Base-by-base conservation (phyloP, 2,113 vertebrate genomes). In the Rutilus rutilus region DNA sequence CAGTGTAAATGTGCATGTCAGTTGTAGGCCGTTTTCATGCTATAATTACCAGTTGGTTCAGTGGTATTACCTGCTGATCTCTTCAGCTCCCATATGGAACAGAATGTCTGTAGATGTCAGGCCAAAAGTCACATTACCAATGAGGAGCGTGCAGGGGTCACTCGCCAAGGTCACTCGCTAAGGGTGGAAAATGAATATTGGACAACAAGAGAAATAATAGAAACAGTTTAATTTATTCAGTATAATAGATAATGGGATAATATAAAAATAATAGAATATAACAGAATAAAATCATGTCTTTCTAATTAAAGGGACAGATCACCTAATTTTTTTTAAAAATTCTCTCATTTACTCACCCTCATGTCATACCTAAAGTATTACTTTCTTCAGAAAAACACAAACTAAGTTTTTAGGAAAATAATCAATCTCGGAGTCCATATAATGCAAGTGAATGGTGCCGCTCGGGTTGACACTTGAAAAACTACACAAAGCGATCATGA, bases 61-160 rank as follows among this genome's bases (percentile, higher is more conserved):
- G 7, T 59, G 19, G 27, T 39, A 27, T 89, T 89, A 98, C 98
- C 96, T 95, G 93, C 96, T 97, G 91, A 99, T 98, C 93, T 98
- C 97, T 90, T 99, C 98, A 0, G 96, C 94, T 0, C 97, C 95
- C 95, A 99, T 96, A 93, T 98, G 96, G 88, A 99, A 94, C 3
- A 99, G 91, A 15, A 99, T 93, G 79, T 99, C 98, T 0, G 97
- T 97, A 86, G 97, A 98, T 0, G 96, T 99, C 86, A 99, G 59
- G 74, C 97, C 97, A 0, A 99, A 84, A 3, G 96, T 89, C 39
- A 96, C 93, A 0, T 96, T 96, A 0, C 95, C 95, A 23, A 99
- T 77, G 17, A 96, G 93, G 65, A 99, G 91, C 17, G 93, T 98
- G 93, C 97, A 98, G 90, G 98, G 98, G 85, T 99, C 97, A 0